These are phyloP conservation scores for Leiothrix lutea DNA, from an alignment of 2,113 vertebrate species.

Conservation along the genomic window DNA sequence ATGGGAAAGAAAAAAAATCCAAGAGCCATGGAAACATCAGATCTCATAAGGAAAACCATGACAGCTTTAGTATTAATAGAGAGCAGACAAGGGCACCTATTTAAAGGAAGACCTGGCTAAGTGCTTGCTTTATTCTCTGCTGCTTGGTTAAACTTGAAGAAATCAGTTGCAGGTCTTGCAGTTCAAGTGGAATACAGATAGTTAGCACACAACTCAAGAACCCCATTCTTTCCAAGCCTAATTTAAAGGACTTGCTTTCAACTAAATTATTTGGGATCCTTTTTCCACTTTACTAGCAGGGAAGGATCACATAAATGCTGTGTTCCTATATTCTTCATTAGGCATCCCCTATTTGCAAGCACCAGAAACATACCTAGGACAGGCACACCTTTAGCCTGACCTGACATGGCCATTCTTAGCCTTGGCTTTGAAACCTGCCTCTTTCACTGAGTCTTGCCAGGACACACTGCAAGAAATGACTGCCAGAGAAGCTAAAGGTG, in stretches of 20 bases:
- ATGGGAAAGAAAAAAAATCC: constrained; percentile 14
- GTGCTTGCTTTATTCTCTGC: neutral
- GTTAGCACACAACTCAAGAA: neutral
- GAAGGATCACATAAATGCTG: neutral
- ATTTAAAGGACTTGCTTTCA: neutral
- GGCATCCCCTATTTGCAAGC: neutral
- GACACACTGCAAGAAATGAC: neutral
- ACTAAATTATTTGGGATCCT: neutral
- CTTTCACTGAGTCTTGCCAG: neutral
- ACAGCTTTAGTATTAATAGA: constrained; percentile 18
- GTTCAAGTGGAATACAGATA: neutral
- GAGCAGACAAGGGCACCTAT: neutral
- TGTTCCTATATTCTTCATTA: neutral
- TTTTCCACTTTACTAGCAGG: neutral
- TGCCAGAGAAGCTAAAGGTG: neutral
- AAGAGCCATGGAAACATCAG: constrained; percentile 19
- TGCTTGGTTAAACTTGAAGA: neutral
- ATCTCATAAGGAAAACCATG: constrained; percentile 19
- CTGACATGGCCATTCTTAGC: neutral
- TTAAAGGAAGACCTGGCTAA: neutral
- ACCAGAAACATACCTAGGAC: neutral
- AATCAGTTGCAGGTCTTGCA: neutral
- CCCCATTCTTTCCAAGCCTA: neutral
- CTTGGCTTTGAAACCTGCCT: neutral
- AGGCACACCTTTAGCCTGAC: neutral